Percentiles rank a stretch among this genome's conserved stretches.
These are phyloP conservation scores for Ligdia adustata DNA, from an alignment of 2,888 invertebrate genomes.

Conservation along the genomic window DNA sequence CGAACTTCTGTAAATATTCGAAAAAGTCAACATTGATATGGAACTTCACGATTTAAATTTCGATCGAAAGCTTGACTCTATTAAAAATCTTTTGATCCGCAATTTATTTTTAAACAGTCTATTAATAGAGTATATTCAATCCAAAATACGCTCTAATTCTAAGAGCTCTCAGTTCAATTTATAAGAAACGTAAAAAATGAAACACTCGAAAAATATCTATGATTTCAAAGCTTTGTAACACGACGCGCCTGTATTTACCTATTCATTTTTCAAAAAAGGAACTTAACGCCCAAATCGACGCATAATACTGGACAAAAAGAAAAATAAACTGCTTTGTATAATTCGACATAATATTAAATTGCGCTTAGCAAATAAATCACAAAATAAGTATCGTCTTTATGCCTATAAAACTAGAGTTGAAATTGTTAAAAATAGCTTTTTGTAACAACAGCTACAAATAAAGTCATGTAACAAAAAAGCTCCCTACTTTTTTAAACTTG, in stretches of 20 bases:
- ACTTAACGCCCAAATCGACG: slow-evolving; percentile 83
- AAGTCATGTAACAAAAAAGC: slow-evolving; percentile 56
- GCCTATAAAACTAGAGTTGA: too few relatives aligned
- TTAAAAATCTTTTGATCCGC: slow-evolving; percentile 40
- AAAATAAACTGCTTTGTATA: slow-evolving; percentile 82
- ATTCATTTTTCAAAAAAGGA: slow-evolving; percentile 82
- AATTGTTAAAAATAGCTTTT: neutral
- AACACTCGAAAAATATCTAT: slow-evolving; percentile 49
- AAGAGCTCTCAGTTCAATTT: neutral
- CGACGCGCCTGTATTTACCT: slow-evolving; percentile 79
- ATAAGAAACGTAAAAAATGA: slow-evolving; percentile 12
- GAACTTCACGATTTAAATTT: too few relatives aligned
- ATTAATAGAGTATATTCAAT: neutral
- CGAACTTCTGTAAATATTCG: too few relatives aligned
- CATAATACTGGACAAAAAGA: slow-evolving; percentile 77
- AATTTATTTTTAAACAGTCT: slow-evolving; percentile 37
- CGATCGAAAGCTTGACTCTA: slow-evolving; percentile 4
- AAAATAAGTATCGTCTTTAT: neutral
- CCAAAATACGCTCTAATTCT: neutral
- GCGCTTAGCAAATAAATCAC: too few relatives aligned
- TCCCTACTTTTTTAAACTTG: slow-evolving; percentile 78
- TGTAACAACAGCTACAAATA: slow-evolving; percentile 49
- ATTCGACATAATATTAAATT: slow-evolving; percentile 49
- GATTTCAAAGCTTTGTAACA: slow-evolving; percentile 69
- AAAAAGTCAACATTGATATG: too few relatives aligned